Evolutionary conservation across 2,888 invertebrate genomes (phyloP), one percentile per base, ranked within the genome.

Genomic region (Metellina segmentata): DNA sequence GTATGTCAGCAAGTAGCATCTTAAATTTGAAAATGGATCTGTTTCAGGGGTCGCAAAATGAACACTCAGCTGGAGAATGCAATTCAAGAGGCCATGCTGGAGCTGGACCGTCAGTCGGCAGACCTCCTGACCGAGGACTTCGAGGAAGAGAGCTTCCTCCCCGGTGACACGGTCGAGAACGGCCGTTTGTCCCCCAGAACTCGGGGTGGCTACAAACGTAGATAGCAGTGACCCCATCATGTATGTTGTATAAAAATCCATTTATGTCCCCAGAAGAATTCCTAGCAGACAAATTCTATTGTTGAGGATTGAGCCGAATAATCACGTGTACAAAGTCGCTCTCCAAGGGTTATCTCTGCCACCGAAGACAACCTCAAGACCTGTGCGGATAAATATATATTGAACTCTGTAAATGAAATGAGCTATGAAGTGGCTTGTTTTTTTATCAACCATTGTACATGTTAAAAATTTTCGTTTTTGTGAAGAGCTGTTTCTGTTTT

Each of bases 71-170:
- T 98, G 94, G 98, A 98, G 95, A 97, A 97, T 94, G 98, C 98
- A 89, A 98, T 98, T 94, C 98, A 98, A 96, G 98, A 98, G 95
- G 98, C 98, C 89, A 98, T 98, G 98, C 96, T 97, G 93, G 98
- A 98, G 95, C 95, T 98, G 94, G 98, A 98, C 79, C 71, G 93
- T 0, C 93, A 93, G 72, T 81, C 92, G 7, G 81, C 92, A n/a
- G 83, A 90, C 34, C 16, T 87, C 16, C 78, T 93, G 48, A 79
- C 89, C 5, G 87, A 83, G 53, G 86, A 70, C 69, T 34, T 72
- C 16, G 89, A 81, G 16, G 83, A 70, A 8, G 85, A 88, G 53
- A 49, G 48, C 70, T 78, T 70, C 34, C 82, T 87, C 53, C 75
- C 61, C 48, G 82, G 88, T 20, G 85, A 92, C 19, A 74, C 75